phyloP scores from a whole-genome alignment of 1,140 invertebrate species.

The Drosophila punjabiensis region DNA sequence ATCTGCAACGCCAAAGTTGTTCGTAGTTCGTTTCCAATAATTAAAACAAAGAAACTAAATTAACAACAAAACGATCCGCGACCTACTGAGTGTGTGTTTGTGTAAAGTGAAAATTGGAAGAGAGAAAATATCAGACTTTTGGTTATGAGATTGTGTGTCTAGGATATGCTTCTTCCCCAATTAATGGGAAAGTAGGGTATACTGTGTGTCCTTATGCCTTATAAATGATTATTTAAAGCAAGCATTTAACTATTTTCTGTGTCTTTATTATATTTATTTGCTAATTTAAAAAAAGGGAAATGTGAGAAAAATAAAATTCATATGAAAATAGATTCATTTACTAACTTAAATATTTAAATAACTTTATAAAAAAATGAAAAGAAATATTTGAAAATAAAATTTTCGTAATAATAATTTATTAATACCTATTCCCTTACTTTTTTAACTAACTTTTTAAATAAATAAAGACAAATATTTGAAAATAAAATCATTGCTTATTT shows the following conservation, averaged over 20 bases:
- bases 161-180: constrained; percentile 30
- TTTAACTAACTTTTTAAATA: no score
- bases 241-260: not conserved
- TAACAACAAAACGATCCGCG: constrained; percentile 38
- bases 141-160: constrained; percentile 47
- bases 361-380: no score
- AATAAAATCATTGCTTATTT: no score
- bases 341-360: not conserved
- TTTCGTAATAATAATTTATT: no score
- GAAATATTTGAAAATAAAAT: no score
- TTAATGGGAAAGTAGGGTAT: not conserved
- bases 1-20: constrained; percentile 59
- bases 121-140: not conserved
- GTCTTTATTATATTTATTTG: not conserved
- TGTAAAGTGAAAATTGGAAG: constrained; percentile 17
- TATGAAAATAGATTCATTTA: not conserved
- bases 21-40: constrained; percentile 66
- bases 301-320: no score
- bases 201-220: not conserved
- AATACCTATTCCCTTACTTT: no score
- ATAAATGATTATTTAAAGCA: not conserved
- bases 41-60: constrained; percentile 72
- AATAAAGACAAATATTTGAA: no score
- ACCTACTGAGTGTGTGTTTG: not conserved
- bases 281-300: not conserved